Conservation (phyloP, 2,888 invertebrate species). For the Coremacera marginata region DNA sequence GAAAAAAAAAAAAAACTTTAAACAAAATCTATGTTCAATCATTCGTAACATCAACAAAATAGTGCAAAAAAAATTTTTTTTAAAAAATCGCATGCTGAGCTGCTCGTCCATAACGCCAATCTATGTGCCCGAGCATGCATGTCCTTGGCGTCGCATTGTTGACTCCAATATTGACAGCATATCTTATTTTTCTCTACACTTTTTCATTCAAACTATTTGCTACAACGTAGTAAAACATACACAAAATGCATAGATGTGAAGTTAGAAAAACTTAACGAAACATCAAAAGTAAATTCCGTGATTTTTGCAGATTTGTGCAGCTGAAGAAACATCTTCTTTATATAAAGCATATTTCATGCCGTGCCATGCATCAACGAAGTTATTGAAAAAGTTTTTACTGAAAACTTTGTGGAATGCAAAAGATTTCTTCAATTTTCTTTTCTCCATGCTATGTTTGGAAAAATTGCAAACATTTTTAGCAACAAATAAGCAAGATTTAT, state of each 20-base stretch:
- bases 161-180: neutral
- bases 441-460: too few species aligned
- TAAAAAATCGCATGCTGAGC: too few species aligned
- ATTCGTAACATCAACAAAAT: too few species aligned
- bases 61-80: too few species aligned
- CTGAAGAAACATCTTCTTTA: neutral
- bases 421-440: neutral
- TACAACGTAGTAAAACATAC: neutral
- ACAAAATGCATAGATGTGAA: neutral
- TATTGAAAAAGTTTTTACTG: conserved; percentile 20
- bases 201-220: neutral
- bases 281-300: conserved; percentile 10
- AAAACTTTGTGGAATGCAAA: neutral
- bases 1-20: too few species aligned
- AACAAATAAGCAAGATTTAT: neutral
- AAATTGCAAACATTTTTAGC: neutral
- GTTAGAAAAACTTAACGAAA: conserved; percentile 18
- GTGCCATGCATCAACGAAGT: neutral
- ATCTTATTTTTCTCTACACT: neutral
- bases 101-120: neutral
- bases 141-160: neutral
- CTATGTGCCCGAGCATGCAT: neutral
- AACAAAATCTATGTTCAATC: too few species aligned
- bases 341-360: neutral
- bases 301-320: neutral